These are phyloP conservation scores for Troglohyphantes excavatus DNA, from an alignment of 2,888 invertebrate species.

Conservation along the genomic window DNA sequence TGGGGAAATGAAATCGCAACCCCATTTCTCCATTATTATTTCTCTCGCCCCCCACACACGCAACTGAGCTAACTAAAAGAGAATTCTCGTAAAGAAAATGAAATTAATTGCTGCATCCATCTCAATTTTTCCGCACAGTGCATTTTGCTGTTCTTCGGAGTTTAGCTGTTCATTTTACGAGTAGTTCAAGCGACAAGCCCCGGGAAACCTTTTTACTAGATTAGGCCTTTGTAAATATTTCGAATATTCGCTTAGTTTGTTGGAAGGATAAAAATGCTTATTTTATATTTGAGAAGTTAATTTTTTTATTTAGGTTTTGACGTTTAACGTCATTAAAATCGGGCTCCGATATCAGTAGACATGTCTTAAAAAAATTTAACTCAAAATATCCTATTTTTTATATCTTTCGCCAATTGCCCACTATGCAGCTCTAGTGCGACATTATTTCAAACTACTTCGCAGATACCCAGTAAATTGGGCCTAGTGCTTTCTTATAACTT, in stretches of 20 bases:
- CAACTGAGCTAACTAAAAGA: neutral
- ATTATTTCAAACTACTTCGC: too few species aligned
- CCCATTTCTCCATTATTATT: neutral
- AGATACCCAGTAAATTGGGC: too few species aligned
- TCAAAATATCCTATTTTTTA: too few species aligned
- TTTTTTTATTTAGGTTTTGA: too few species aligned
- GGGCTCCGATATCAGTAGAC: too few species aligned
- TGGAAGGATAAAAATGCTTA: neutral
- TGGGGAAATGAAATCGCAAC: neutral
- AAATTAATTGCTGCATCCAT: constrained; percentile 72
- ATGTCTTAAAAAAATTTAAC: too few species aligned
- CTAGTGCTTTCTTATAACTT: too few species aligned
- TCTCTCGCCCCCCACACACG: neutral
- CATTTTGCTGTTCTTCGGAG: constrained; percentile 62
- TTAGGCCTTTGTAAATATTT: constrained; percentile 52
- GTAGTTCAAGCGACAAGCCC: constrained; percentile 13
- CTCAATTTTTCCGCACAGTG: constrained; percentile 71
- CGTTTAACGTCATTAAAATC: too few species aligned
- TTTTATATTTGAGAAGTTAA: too few species aligned
- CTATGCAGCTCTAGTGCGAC: too few species aligned
- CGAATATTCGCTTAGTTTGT: constrained; percentile 12
- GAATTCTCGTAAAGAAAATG: constrained; percentile 40
- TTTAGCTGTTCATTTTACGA: neutral
- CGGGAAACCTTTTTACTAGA: constrained; percentile 42
- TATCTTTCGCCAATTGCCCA: too few species aligned